Evolutionary conservation across 23 tunicate species (phyloP).

Genomic region (Styela plicata): DNA sequence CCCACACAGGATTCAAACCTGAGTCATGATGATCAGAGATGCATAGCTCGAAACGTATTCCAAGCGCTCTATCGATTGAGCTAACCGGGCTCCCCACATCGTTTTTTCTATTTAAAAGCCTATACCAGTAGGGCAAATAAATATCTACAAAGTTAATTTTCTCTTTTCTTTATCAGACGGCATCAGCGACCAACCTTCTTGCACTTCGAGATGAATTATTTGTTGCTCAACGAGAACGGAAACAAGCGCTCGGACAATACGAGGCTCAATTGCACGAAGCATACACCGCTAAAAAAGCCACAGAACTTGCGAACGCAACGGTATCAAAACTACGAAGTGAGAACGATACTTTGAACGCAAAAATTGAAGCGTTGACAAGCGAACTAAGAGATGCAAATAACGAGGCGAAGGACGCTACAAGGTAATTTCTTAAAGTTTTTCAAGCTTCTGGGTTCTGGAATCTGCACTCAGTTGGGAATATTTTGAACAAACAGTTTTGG

Average conservation of each 20-base stretch:
- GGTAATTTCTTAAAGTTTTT: too few relatives aligned
- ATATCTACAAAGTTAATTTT: too few relatives aligned
- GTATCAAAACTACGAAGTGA: conserved; percentile 38
- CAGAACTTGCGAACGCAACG: conserved; percentile 48
- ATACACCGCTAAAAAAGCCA: conserved; percentile 61
- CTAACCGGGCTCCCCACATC: too few relatives aligned
- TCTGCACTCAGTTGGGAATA: too few relatives aligned
- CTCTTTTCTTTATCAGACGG: neutral
- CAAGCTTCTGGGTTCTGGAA: too few relatives aligned
- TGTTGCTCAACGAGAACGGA: conserved; percentile 76
- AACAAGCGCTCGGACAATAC: conserved; percentile 73
- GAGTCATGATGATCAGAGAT: too few relatives aligned
- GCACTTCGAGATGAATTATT: conserved; percentile 58
- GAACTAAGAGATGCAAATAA: conserved; percentile 62
- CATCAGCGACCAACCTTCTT: conserved; percentile 20
- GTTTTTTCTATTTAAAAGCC: too few relatives aligned
- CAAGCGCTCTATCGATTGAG: too few relatives aligned
- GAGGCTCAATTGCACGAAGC: conserved; percentile 76
- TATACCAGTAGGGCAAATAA: too few relatives aligned
- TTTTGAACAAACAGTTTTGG: too few relatives aligned
- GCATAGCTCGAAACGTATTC: too few relatives aligned
- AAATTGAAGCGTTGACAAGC: conserved; percentile 29
- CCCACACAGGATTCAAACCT: too few relatives aligned
- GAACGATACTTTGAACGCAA: conserved; percentile 35
- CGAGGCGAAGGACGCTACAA: conserved; percentile 64